Conservation (phyloP, 2,113 vertebrate species). For the Calidris pugnax region DNA sequence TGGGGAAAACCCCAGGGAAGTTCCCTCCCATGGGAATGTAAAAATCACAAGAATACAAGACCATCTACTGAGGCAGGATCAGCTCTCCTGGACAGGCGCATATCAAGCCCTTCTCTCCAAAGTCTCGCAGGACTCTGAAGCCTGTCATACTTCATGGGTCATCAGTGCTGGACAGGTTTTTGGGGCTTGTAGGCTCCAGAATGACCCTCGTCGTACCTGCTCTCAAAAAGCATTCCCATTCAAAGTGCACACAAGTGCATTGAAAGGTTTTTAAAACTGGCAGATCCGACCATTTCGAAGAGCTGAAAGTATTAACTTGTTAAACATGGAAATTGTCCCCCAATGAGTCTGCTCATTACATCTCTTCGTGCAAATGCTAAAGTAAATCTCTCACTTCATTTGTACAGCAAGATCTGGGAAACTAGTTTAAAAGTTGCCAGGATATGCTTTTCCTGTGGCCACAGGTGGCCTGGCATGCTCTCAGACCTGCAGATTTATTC, state of each 20-base stretch:
- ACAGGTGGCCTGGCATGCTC: neutral
- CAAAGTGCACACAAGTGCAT: neutral
- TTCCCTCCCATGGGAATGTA: neutral
- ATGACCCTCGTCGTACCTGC: neutral
- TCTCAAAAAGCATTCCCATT: neutral
- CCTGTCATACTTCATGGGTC: neutral
- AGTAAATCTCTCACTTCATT: conserved; percentile 17
- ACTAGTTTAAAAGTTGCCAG: neutral
- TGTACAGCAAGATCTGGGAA: conserved; percentile 11
- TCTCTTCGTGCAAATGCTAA: neutral
- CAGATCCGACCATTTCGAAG: neutral
- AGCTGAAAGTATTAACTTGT: conserved; percentile 13
- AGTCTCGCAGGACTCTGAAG: neutral
- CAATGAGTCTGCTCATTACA: neutral
- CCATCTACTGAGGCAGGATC: neutral
- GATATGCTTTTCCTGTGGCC: conserved; percentile 7
- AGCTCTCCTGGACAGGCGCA: neutral
- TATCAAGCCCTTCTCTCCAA: neutral
- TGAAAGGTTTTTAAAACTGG: neutral
- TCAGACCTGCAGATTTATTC: neutral
- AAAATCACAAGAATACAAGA: neutral
- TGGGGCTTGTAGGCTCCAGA: neutral
- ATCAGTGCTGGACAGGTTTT: neutral
- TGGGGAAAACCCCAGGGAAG: neutral
- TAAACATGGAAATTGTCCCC: conserved; percentile 9